Conservation (phyloP, 2,797 vertebrate species). For the Rhynchonycteris naso region DNA sequence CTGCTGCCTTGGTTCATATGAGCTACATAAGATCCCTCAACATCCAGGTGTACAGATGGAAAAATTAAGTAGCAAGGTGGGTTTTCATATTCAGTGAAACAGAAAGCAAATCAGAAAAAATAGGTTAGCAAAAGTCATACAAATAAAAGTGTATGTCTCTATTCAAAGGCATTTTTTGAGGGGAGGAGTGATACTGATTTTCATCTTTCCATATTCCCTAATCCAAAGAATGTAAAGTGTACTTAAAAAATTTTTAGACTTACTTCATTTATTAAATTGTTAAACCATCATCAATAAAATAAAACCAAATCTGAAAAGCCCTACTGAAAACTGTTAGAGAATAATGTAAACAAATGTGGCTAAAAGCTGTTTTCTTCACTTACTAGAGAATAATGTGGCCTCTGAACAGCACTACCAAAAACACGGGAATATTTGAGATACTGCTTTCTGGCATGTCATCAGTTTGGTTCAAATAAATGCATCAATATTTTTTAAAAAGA, state of each 20-base stretch:
- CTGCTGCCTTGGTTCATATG: background rate
- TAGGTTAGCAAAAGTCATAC: background rate
- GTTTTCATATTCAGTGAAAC: constrained; percentile 34
- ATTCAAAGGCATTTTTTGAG: background rate
- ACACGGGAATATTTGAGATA: background rate
- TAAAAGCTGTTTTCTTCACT: background rate
- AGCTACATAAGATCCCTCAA: background rate
- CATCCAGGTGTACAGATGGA: background rate
- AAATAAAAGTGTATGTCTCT: background rate
- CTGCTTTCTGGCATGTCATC: background rate
- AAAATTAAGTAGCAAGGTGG: constrained; percentile 37
- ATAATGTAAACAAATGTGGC: background rate
- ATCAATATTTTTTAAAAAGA: no score
- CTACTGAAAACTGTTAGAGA: background rate
- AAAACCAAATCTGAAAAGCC: background rate
- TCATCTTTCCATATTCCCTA: background rate
- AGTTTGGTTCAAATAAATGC: background rate
- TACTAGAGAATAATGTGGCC: background rate
- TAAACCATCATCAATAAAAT: background rate
- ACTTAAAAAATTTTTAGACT: background rate
- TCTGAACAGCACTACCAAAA: background rate
- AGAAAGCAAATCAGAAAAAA: constrained; percentile 19
- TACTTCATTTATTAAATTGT: background rate
- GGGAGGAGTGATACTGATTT: background rate
- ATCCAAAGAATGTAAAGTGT: background rate